Evolutionary conservation across 2,113 vertebrate genomes (phyloP).

Genomic region (Eurypyga helias): DNA sequence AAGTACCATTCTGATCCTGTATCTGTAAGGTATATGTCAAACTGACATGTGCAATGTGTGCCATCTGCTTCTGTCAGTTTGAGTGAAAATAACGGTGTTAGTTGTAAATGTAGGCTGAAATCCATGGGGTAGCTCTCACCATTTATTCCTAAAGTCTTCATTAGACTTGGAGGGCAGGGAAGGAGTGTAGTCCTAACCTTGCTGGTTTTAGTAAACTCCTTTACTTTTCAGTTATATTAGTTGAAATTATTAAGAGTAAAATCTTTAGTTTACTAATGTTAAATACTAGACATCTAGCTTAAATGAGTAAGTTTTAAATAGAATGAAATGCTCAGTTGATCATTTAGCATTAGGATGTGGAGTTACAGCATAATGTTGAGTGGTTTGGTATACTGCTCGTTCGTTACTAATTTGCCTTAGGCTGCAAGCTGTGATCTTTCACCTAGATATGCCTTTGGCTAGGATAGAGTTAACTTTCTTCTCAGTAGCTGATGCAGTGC

Average conservation of each 20-base stretch:
- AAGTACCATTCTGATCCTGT: background rate
- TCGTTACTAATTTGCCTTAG: too few relatives aligned
- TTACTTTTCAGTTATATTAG: background rate
- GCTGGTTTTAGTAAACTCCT: background rate
- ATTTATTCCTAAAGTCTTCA: background rate
- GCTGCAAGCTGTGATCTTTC: too few relatives aligned
- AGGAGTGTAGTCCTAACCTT: background rate
- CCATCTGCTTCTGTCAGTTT: background rate
- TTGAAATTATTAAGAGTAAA: background rate
- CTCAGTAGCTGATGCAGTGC: too few relatives aligned
- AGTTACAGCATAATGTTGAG: too few relatives aligned
- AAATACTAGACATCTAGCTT: too few relatives aligned
- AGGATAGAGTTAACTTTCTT: too few relatives aligned
- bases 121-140: background rate
- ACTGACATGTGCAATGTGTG: background rate
- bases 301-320: too few relatives aligned
- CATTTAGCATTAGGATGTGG: too few relatives aligned
- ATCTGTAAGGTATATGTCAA: background rate
- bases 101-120: background rate
- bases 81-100: background rate
- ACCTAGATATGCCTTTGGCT: too few relatives aligned
- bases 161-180: background rate
- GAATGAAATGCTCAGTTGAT: too few relatives aligned
- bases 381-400: too few relatives aligned
- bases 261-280: background rate